Percentiles rank a stretch among this genome's conserved stretches.
Evolutionary conservation across 2,888 invertebrate species (phyloP).

Genomic region (Andrena trimmerana): DNA sequence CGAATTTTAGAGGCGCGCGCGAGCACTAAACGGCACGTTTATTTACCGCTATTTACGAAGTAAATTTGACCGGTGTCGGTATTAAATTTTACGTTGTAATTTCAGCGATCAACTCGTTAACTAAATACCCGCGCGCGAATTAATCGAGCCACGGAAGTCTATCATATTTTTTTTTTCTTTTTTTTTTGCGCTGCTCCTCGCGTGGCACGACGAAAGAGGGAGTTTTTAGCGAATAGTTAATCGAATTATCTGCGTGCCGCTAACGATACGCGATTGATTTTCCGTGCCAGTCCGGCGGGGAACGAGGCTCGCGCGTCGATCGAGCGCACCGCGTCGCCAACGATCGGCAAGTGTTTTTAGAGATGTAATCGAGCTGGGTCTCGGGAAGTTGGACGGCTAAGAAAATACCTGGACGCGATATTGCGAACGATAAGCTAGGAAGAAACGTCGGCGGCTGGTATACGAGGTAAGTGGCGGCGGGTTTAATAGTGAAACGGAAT

Average conservation of each 20-base stretch:
- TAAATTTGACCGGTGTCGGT: conserved; percentile 59
- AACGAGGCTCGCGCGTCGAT: background rate
- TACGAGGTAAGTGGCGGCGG: conserved; percentile 57
- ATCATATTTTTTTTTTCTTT: background rate
- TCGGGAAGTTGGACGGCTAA: background rate
- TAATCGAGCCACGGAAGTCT: conserved; percentile 7
- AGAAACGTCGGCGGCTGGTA: conserved; percentile 49
- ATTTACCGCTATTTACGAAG: conserved; percentile 64
- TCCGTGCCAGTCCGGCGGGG: background rate
- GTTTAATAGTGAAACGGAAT: conserved; percentile 48
- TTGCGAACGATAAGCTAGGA: conserved; percentile 43
- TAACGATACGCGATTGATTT: background rate
- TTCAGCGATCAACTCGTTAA: conserved; percentile 64
- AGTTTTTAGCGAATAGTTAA: background rate
- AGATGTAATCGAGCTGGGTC: no score
- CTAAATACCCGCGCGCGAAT: conserved; percentile 52
- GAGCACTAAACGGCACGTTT: conserved; percentile 65
- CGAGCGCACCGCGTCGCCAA: background rate
- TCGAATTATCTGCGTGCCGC: background rate
- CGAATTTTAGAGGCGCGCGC: conserved; percentile 49
- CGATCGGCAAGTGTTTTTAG: no score
- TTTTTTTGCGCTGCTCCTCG: background rate
- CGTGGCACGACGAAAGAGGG: no score
- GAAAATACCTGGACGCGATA: conserved; percentile 22
- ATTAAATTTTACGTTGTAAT: conserved; percentile 66